A percentile compares a stretch with the other conserved stretches of the same genome.
Evolutionary conservation across 2,113 vertebrate species (phyloP).

Genomic region (Mionectes macconnelli): DNA sequence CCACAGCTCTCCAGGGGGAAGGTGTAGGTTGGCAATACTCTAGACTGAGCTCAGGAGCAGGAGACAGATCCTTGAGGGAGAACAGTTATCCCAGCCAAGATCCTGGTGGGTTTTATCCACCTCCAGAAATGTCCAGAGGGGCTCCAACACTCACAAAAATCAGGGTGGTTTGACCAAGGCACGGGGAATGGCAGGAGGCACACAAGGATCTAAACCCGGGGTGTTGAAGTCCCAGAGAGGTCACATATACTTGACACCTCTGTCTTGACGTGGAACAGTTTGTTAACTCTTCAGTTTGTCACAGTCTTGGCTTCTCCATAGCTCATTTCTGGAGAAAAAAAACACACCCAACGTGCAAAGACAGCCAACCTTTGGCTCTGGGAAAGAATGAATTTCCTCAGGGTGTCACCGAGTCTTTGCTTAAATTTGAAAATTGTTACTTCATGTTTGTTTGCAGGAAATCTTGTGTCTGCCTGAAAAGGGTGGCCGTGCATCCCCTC

Average conservation of each 20-base stretch:
- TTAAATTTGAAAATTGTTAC: neutral
- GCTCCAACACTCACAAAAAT: fast-evolving
- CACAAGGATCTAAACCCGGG: neutral
- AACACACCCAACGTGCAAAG: neutral
- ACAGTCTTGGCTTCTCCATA: neutral
- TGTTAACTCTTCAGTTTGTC: neutral
- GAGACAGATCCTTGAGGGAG: neutral
- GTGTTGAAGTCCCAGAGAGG: neutral
- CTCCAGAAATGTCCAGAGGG: neutral
- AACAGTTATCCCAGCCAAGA: neutral
- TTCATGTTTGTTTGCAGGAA: neutral
- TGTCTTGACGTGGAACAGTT: neutral
- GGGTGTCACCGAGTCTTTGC: neutral
- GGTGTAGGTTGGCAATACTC: neutral
- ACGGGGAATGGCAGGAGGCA: neutral
- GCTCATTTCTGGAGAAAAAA: neutral
- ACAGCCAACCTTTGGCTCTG: neutral
- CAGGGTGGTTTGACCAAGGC: neutral
- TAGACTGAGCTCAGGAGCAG: neutral
- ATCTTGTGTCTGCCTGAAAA: neutral
- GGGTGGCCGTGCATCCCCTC: neutral
- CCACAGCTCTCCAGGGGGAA: neutral
- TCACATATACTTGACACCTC: neutral
- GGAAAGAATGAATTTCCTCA: neutral
- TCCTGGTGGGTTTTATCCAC: neutral